Evolutionary conservation across 2,888 invertebrate genomes (phyloP), one percentile per base, ranked within the genome.

Genomic region (Mycogona germanica): DNA sequence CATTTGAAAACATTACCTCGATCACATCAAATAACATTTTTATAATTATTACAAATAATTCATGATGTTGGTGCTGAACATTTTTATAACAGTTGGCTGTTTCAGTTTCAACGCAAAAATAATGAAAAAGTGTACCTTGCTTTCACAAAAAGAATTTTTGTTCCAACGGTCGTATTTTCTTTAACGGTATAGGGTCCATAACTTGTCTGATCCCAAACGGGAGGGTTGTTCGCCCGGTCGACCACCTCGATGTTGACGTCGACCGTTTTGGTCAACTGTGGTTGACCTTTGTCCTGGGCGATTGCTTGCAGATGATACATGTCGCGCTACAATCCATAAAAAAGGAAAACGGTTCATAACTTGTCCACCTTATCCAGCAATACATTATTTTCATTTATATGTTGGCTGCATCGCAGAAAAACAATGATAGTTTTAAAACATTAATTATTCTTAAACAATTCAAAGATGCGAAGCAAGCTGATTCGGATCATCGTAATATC

Each of bases 181-280:
- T 87, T 86, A 77, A 91, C 87, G 84, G 83, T 87, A 82, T 91
- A 87, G 72, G 92, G 92, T 73, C 92, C 92, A 78, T 92, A 93
- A 75, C 88, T 85, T 75, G 81, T 82, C 79, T 91, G 85, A 78
- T 88, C 92, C 92, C 89, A 93, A 74, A 87, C 87, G 75, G 88
- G 92, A 76, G 86, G 92, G 82, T 89, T 95, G 84, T 88, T 93
- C 70, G 87, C 93, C 77, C 87, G 84, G 79, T 89, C 92, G 78
- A 93, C 93, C 77, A 95, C 92, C 79, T 91, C 91, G 77, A 96
- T 92, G 78, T 91, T 89, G 76, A 96, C 93, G 78, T 89, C 91
- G 77, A 93, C 95, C 73, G 87, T 86, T 77, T 92, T 82, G 75
- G 88, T 87, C 76, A 93, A 82, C 76, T 89, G 84, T 73, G 89